Conservation (phyloP, 2,888 invertebrate genomes). For the Netelia fuscicornis region DNA sequence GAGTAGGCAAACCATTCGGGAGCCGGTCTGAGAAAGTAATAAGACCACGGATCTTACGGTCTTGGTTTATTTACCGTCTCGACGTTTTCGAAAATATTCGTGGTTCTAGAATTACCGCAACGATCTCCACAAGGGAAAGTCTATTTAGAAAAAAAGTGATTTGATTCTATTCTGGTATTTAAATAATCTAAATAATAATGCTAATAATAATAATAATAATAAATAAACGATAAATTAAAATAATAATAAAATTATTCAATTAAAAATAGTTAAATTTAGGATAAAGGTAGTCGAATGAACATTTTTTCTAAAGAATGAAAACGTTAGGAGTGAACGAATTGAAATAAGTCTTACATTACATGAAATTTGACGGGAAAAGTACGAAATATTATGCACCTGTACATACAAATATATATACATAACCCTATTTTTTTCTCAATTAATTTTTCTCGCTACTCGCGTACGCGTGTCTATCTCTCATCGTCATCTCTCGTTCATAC, state of each 20-base stretch:
- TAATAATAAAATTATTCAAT: no score
- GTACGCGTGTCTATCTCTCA: conserved; percentile 48
- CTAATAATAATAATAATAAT: no score
- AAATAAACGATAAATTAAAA: no score
- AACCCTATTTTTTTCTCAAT: neutral
- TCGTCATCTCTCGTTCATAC: conserved; percentile 48
- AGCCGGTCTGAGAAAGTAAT: neutral
- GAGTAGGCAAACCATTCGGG: neutral
- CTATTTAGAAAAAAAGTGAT: neutral
- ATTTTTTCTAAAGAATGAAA: no score
- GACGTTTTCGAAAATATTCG: neutral
- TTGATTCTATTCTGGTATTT: neutral
- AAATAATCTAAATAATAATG: no score
- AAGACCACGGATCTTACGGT: conserved; percentile 16
- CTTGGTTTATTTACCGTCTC: conserved; percentile 47
- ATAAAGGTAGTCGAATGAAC: no score
- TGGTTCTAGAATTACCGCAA: neutral
- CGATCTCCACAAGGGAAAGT: neutral
- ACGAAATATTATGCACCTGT: neutral
- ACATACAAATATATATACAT: neutral
- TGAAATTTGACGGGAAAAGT: no score
- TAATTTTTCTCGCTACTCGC: conserved; percentile 23
- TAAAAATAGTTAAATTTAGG: no score
- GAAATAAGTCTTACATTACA: no score
- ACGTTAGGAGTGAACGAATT: no score